Evolutionary conservation across 2,888 invertebrate genomes (phyloP), one percentile per base, ranked within the genome.

Genomic region (Lamellibrachia satsuma): DNA sequence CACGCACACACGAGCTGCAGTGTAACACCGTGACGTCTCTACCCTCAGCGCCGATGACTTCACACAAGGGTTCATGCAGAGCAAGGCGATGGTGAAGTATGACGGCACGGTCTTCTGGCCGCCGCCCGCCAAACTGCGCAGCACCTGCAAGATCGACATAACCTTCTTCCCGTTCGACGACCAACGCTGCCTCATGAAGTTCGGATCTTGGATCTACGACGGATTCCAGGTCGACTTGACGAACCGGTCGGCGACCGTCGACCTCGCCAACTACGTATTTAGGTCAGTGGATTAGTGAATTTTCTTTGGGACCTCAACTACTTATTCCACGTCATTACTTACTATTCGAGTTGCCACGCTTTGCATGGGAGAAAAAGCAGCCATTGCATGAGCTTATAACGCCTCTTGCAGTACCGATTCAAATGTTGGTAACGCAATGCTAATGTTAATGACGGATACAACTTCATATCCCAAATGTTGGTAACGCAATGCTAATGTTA

Each of bases 141-240:
- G 97, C 93, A 97, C 97, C 11, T 97, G 97, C 94, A 97, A 97
- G 93, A 97, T 97, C 22, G 96, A 97, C 94, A 97, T 97, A 93
- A 97, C 97, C 22, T 97, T 97, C 95, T 97, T 97, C 95, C 97
- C 97, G 2, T 97, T 97, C 95, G 97, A 97, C 95, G 97, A 97
- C 94, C 97, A 97, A 95, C 96, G 95, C 27, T 97, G 97, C 95
- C 96, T 96, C 93, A 96, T 97, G 95, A 97, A 97, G 94, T 97
- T 97, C 93, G 97, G 97, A 7, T 97, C 97, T 0, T 97, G 97
- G 97, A 96, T 97, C 7, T 97, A 97, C 94, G 97, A 97, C 94
- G 97, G 97, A 0, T 96, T 96, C 91, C 97, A 97, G 95, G 94
- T 94, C 52, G 94, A 94, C 94, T 94, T 95, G n/a, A 95, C 95